Percentiles rank a stretch among this genome's conserved stretches.
phyloP scores from a whole-genome alignment of 2,113 vertebrate species.

The Macrotis lagotis region DNA sequence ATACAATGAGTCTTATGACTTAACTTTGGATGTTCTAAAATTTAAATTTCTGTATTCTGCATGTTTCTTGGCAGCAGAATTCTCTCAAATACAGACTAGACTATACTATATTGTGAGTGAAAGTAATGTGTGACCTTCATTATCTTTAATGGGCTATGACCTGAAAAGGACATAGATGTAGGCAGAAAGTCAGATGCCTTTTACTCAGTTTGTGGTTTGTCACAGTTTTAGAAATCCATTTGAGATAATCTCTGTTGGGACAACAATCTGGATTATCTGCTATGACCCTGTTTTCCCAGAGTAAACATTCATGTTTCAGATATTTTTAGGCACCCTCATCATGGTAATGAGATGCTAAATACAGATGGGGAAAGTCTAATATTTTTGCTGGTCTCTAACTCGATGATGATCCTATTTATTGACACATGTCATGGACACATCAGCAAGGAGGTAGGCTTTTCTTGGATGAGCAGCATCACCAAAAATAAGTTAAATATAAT shows the following conservation, averaged over 20 bases:
- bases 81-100: neutral
- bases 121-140: slow-evolving; percentile 22
- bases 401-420: slow-evolving; percentile 40
- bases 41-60: neutral
- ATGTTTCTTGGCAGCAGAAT: neutral
- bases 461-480: slow-evolving; percentile 50
- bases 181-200: slow-evolving; percentile 63
- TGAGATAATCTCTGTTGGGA: slow-evolving; percentile 77
- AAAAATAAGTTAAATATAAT: slow-evolving; percentile 55
- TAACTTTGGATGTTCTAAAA: neutral
- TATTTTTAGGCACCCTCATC: slow-evolving; percentile 53
- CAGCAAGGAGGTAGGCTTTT: slow-evolving; percentile 50
- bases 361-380: slow-evolving; percentile 31
- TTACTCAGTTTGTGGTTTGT: slow-evolving; percentile 75
- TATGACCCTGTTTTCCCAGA: slow-evolving; percentile 78
- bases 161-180: slow-evolving; percentile 67
- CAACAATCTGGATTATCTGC: slow-evolving; percentile 80
- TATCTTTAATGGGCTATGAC: slow-evolving; percentile 55
- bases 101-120: neutral
- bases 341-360: slow-evolving; percentile 58
- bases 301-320: slow-evolving; percentile 62
- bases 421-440: slow-evolving; percentile 41
- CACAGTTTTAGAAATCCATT: slow-evolving; percentile 78
- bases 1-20: neutral
- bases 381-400: slow-evolving; percentile 62